These are phyloP conservation scores for Balaenoptera acutorostrata DNA, from an alignment of 2,113 vertebrate genomes.

Conservation along the genomic window DNA sequence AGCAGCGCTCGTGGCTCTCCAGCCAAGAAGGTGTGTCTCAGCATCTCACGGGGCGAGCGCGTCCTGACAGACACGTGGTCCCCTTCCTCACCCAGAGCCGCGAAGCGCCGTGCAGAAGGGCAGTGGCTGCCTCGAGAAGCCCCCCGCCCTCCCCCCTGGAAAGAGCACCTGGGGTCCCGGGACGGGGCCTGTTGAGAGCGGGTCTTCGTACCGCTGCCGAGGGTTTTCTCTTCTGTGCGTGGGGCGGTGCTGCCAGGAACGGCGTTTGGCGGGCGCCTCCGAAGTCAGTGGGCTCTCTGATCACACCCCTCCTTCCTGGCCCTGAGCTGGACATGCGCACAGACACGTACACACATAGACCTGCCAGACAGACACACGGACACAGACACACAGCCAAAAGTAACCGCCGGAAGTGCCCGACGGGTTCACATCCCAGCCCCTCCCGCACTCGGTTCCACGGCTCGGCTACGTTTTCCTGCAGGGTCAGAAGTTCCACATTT, in stretches of 20 bases:
- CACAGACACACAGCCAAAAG: not conserved
- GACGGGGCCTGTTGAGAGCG: not conserved
- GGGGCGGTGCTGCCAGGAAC: not conserved
- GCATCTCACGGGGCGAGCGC: rapidly evolving
- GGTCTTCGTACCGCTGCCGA: not conserved
- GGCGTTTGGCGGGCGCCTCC: not conserved
- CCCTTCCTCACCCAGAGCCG: not conserved
- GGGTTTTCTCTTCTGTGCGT: not conserved
- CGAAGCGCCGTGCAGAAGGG: not conserved
- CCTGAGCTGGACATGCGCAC: not conserved
- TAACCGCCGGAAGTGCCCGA: not conserved
- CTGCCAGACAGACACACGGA: not conserved
- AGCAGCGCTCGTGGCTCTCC: rapidly evolving
- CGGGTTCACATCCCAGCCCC: not conserved
- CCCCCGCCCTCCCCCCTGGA: not conserved
- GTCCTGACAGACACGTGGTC: rapidly evolving
- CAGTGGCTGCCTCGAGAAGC: too few species aligned
- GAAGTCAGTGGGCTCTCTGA: not conserved
- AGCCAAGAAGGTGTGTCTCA: not conserved
- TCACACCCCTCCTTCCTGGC: not conserved
- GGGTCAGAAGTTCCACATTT: not conserved
- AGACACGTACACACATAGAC: not conserved
- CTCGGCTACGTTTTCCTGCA: not conserved
- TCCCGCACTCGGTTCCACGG: not conserved
- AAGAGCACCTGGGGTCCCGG: not conserved